Evolutionary conservation across 2,113 vertebrate species (phyloP).

Genomic region (Bos taurus): ARS-UCD2.0 NC_037349.1:16939501-16940000

Average conservation of each 20-base stretch:
- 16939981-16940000: too few relatives aligned
- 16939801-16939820: neutral
- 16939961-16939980: too few relatives aligned
- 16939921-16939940: too few relatives aligned
- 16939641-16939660: neutral
- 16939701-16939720: neutral
- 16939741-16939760: neutral
- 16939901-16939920: too few relatives aligned
- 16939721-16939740: neutral
- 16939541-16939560: neutral
- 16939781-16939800: neutral
- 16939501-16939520: neutral
- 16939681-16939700: neutral
- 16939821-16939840: neutral
- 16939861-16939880: too few relatives aligned
- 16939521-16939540: neutral
- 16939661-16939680: neutral
- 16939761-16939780: conserved; percentile 6
- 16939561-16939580: neutral
- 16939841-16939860: neutral
- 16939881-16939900: too few relatives aligned
- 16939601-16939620: neutral
- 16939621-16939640: neutral
- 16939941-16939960: too few relatives aligned
- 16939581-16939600: neutral